Evolutionary conservation across 2,113 vertebrate genomes (phyloP), one percentile per base, ranked within the genome.

Genomic region (Pipra filicauda): DNA sequence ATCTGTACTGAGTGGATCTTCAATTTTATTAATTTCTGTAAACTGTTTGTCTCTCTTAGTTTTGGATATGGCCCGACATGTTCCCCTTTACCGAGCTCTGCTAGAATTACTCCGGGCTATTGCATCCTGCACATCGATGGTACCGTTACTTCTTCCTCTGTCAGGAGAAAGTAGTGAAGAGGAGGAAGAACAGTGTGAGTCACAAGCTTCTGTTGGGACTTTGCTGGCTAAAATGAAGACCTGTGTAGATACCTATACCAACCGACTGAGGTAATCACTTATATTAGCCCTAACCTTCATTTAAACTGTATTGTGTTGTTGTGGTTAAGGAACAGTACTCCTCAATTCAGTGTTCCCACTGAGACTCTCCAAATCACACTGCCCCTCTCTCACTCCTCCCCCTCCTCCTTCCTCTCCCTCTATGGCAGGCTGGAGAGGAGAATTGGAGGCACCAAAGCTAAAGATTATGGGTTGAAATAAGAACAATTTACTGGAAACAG

Each of bases 211-310:
- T 21, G 99, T 99, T 83, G 99, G 99, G 76, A 99, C 99, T 96
- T 97, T 99, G 87, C 92, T 99, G 96, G 99, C 99, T 93, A 99
- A 99, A 98, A 99, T 99, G 99, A 99, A 99, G 98, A 99, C 99
- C 16, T 99, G 99, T 71, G 99, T 99, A 37, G 99, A 99, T 96
- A 99, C 99, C 13, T 99, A 99, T 65, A 99, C 99, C 93, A 99
- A 99, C 96, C 98, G 99, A 62, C 98, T 99, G 97, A 99, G 99
- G 99, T 92, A 79, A 89, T 31, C 35, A 8, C 30, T 49, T 85
- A 39, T 9, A 10, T 76, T 72, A n/a, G 65, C 76, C 44, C 84
- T 92, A n/a, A 13, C 46, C 72, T 79, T 80, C 23, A 16, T 85
- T 66, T 78, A 15, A 85, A 41, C 77, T 64, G 28, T 74, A 2